A percentile compares a stretch with the other conserved stretches of the same genome.
Evolutionary conservation across 2,113 vertebrate species (phyloP).

Genomic region (Donacobius atricapilla): DNA sequence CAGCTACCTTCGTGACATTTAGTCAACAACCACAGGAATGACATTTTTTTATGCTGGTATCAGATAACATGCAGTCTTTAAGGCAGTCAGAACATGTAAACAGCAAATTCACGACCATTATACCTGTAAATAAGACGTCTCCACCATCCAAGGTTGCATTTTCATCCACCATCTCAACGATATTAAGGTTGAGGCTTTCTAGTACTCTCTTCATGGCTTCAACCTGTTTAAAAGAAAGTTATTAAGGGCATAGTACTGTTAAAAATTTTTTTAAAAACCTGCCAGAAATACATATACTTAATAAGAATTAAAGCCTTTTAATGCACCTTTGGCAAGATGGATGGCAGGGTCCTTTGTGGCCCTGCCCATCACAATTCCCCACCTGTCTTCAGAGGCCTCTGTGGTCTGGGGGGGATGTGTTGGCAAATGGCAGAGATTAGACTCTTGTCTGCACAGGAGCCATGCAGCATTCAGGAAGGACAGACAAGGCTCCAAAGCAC

Average conservation of each 20-base stretch:
- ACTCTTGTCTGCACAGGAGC: not conserved
- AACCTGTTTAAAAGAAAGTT: conserved; percentile 76
- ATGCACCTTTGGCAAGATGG: not conserved
- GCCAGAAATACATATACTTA: not conserved
- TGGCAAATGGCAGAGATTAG: not conserved
- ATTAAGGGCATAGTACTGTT: not conserved
- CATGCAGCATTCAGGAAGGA: not conserved
- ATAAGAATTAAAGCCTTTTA: not conserved
- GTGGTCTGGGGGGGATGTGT: not conserved
- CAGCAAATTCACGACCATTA: not conserved
- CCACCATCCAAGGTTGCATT: conserved; percentile 92
- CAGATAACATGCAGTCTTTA: not conserved
- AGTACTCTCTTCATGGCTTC: conserved; percentile 83
- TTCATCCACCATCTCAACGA: conserved; percentile 94
- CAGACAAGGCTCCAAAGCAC: not conserved
- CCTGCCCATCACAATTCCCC: not conserved
- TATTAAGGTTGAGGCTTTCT: conserved; percentile 86
- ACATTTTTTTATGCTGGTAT: not conserved
- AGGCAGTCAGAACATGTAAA: not conserved
- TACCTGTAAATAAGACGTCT: conserved; percentile 97
- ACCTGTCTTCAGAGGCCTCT: not conserved
- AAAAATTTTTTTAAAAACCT: not conserved
- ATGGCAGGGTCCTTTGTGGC: not conserved
- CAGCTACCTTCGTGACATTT: not conserved
- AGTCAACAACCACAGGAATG: not conserved